Evolutionary conservation across 2,888 invertebrate species (phyloP), one percentile per base, ranked within the genome.

Genomic region (Ceraclea dissimilis): DNA sequence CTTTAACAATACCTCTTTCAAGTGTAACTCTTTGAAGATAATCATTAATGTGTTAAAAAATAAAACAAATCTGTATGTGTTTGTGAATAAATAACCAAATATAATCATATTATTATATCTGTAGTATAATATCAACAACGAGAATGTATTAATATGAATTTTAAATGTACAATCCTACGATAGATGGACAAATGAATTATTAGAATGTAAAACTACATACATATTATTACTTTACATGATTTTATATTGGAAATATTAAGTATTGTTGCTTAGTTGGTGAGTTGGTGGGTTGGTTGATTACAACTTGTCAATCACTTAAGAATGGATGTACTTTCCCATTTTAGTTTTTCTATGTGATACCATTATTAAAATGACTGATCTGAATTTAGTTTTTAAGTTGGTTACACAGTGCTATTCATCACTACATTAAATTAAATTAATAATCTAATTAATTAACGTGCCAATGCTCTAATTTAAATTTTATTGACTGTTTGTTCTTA

Each of bases 361-460:
- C 78, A 77, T 77, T n/a, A n/a, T n/a, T 57, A 76, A 78, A 66
- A 79, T 75, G 78, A 78, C 78, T 79, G 78, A 78, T 78, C 78
- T 78, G 78, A 77, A 76, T 76, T 78, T 77, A 77, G 78, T 78
- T 78, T 76, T 75, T 77, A 78, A 78, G 78, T 78, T 78, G 76
- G 72, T 78, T 76, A 73, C 72, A 75, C 77, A 76, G 76, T 76
- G 76, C 76, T 77, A 39, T 8, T 39, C 76, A 55, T 54, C 54
- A 54, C 13, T 22, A 49, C 19, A 10, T 10, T 10, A 22, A 74
- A 75, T 75, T 73, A 72, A 74, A 71, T 71, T 72, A 75, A 73
- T 76, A 75, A 73, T 75, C 77, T 75, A 58, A 76, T 72, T 72
- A 75, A 74, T 60, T 76, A 74, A 76, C 77, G 78, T 78, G 78